A percentile compares a stretch with the other conserved stretches of the same genome.
phyloP scores from a whole-genome alignment of 2,113 vertebrate species.

The Rhinoptilus africanus region DNA sequence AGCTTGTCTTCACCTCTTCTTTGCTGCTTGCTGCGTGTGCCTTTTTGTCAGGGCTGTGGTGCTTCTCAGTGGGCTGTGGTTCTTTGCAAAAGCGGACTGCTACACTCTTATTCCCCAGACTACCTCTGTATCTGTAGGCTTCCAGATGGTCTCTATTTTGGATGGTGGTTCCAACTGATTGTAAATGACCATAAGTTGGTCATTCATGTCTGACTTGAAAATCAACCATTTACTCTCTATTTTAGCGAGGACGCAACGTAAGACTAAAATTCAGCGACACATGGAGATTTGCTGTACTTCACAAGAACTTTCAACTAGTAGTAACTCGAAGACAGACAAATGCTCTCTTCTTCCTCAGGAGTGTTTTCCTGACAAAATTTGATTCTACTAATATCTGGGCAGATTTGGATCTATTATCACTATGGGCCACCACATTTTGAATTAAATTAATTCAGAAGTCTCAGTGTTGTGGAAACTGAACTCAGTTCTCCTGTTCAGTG shows the following conservation, averaged over 20 bases:
- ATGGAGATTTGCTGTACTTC: not conserved
- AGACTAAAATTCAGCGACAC: not conserved
- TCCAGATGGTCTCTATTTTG: not conserved
- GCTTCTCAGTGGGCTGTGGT: not conserved
- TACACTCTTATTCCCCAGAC: not conserved
- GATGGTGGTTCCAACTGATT: not conserved
- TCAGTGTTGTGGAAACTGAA: not conserved
- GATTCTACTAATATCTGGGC: not conserved
- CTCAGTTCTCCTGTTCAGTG: not conserved
- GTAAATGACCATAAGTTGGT: not conserved
- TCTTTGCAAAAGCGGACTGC: not conserved
- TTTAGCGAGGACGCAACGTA: not conserved
- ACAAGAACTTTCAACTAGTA: not conserved
- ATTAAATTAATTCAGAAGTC: not conserved
- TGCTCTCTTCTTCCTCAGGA: not conserved
- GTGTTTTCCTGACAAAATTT: not conserved
- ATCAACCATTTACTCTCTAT: not conserved
- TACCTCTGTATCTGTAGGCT: not conserved
- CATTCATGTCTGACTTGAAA: not conserved
- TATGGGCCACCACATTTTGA: not conserved
- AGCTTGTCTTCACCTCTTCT: not conserved
- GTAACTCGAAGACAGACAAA: not conserved
- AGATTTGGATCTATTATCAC: not conserved
- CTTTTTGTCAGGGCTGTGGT: not conserved
- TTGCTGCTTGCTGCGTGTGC: not conserved